phyloP scores from a whole-genome alignment of 2,113 vertebrate species.

The Neomonachus schauinslandi region DNA sequence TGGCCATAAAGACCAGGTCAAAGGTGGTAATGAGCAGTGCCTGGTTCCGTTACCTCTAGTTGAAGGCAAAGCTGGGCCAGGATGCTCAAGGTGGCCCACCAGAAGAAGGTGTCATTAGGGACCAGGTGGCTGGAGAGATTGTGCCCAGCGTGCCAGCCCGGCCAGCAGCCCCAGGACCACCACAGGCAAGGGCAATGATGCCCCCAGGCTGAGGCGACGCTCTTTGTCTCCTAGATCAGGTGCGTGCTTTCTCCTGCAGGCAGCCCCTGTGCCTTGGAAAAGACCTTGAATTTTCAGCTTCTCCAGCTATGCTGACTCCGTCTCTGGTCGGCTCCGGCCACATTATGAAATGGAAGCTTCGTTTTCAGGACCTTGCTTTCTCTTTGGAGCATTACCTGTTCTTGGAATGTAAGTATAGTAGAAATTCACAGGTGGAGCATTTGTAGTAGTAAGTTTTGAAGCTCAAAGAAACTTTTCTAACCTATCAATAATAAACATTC shows the following conservation, averaged over 20 bases:
- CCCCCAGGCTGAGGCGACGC: not conserved
- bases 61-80: not conserved
- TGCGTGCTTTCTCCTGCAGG: not conserved
- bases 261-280: not conserved
- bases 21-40: not conserved
- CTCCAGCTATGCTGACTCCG: not conserved
- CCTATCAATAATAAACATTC: not conserved
- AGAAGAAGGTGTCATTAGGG: not conserved
- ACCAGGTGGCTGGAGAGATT: not conserved
- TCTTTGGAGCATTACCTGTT: not conserved
- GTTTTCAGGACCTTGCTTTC: not conserved
- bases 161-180: not conserved
- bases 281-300: not conserved
- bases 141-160: not conserved
- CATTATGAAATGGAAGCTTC: not conserved
- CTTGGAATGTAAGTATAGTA: not conserved
- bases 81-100: not conserved
- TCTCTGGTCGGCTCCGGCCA: not conserved
- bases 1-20: not conserved
- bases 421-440: not conserved
- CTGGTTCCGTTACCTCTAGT: not conserved
- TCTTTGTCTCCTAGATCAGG: not conserved
- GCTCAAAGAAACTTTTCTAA: not conserved
- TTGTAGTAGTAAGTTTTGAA: not conserved
- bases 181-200: not conserved